A percentile compares a stretch with the other conserved stretches of the same genome.
phyloP scores from a whole-genome alignment of 2,113 vertebrate genomes.

The Siniperca knerii region DNA sequence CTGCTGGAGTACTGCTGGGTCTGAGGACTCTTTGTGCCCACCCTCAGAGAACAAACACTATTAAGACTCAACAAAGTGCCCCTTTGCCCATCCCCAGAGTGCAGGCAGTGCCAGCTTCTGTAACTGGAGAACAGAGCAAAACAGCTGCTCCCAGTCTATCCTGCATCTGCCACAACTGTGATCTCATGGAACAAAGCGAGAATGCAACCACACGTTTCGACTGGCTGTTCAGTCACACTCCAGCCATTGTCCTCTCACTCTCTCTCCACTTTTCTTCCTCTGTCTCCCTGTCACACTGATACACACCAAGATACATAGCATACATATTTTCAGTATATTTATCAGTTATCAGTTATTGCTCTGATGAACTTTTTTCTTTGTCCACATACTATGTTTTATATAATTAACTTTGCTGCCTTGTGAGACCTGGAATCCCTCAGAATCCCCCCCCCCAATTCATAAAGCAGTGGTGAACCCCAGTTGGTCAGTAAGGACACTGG shows the following conservation, averaged over 20 bases:
- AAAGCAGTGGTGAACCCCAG: conserved; percentile 51
- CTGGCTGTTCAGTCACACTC: conserved; percentile 69
- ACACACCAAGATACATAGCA: background rate
- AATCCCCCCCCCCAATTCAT: conserved; percentile 10
- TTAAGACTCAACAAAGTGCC: conserved; percentile 67
- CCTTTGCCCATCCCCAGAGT: conserved; percentile 72
- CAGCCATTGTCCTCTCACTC: conserved; percentile 63
- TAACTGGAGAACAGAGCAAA: conserved; percentile 78
- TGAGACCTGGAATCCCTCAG: background rate
- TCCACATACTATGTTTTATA: background rate
- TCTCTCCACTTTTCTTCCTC: conserved; percentile 5
- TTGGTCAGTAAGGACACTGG: conserved; percentile 34
- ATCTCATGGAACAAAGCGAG: conserved; percentile 82
- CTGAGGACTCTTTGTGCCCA: conserved; percentile 76
- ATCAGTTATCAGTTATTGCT: conserved; percentile 9
- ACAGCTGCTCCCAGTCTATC: conserved; percentile 83
- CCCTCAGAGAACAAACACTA: conserved; percentile 79
- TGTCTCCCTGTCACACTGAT: background rate
- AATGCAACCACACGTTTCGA: conserved; percentile 77
- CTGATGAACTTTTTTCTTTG: background rate
- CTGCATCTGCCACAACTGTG: conserved; percentile 84
- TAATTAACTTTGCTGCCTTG: background rate
- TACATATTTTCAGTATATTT: background rate
- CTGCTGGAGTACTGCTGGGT: conserved; percentile 42
- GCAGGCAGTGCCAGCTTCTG: conserved; percentile 72